phyloP scores from a whole-genome alignment of 2,113 vertebrate genomes.

The Martes martes region DNA sequence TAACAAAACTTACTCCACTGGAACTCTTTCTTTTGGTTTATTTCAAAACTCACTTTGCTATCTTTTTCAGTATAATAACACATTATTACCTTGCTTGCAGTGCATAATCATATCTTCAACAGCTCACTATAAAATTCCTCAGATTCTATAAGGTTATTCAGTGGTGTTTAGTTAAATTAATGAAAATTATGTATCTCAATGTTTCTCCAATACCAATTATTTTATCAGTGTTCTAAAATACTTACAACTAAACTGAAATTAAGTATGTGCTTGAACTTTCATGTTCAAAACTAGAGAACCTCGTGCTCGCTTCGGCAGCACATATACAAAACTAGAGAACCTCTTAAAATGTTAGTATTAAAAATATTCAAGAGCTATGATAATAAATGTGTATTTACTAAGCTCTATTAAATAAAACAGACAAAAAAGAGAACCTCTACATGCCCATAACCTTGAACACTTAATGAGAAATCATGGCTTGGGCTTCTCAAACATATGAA shows the following conservation, averaged over 20 bases:
- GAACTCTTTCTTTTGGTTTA: neutral
- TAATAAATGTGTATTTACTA: slow-evolving; percentile 24
- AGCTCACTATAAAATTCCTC: slow-evolving; percentile 23
- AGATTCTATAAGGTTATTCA: slow-evolving; percentile 4
- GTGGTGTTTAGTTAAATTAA: neutral
- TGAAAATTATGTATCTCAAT: slow-evolving; percentile 25
- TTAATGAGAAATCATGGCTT: slow-evolving; percentile 1
- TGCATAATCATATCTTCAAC: slow-evolving; percentile 26
- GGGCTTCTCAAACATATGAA: neutral
- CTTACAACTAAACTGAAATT: neutral
- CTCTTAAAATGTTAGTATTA: slow-evolving; percentile 27
- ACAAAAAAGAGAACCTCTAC: neutral
- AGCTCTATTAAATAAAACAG: slow-evolving; percentile 6
- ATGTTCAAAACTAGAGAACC: slow-evolving; percentile 4
- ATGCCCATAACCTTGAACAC: neutral
- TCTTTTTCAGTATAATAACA: neutral
- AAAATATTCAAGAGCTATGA: slow-evolving; percentile 29
- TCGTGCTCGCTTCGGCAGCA: no score
- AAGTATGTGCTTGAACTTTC: slow-evolving; percentile 39
- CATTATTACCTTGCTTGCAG: slow-evolving; percentile 14
- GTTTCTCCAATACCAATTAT: slow-evolving; percentile 32
- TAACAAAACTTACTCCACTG: neutral
- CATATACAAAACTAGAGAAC: slow-evolving; percentile 19
- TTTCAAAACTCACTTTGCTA: slow-evolving; percentile 13
- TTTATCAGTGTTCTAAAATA: slow-evolving; percentile 27